A percentile compares a stretch with the other conserved stretches of the same genome.
Conservation (phyloP, 2,113 vertebrate genomes). For the Progne subis region DNA sequence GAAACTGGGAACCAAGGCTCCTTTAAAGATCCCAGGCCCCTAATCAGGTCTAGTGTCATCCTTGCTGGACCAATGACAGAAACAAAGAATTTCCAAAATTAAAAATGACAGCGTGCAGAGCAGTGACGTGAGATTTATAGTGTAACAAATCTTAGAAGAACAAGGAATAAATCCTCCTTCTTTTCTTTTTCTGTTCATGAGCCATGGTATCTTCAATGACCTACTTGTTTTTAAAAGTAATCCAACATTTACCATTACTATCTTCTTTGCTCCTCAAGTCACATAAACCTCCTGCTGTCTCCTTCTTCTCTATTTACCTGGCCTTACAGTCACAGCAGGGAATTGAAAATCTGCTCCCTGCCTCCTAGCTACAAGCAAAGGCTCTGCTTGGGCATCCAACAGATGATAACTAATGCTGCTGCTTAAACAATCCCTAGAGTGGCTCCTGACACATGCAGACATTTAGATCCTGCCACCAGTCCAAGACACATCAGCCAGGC, state of each 20-base stretch:
- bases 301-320: conserved; percentile 59
- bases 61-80: background rate
- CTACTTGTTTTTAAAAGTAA: conserved; percentile 61
- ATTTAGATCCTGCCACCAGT: background rate
- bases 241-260: conserved; percentile 53
- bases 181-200: conserved; percentile 13
- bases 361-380: background rate
- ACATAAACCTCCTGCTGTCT: conserved; percentile 47
- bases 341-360: conserved; percentile 36
- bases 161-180: background rate
- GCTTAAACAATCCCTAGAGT: background rate
- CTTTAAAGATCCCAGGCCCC: background rate
- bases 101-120: background rate
- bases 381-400: background rate
- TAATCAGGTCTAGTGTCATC: background rate
- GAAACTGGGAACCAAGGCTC: background rate
- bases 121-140: background rate
- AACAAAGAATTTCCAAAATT: background rate
- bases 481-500: background rate
- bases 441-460: background rate
- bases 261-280: conserved; percentile 47
- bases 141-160: conserved; percentile 33
- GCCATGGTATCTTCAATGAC: conserved; percentile 9
- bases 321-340: conserved; percentile 31
- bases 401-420: conserved; percentile 1